A percentile compares a stretch with the other conserved stretches of the same genome.
Evolutionary conservation across 2,888 invertebrate species (phyloP).

Genomic region (Lordiphosa fenestrarum): DNA sequence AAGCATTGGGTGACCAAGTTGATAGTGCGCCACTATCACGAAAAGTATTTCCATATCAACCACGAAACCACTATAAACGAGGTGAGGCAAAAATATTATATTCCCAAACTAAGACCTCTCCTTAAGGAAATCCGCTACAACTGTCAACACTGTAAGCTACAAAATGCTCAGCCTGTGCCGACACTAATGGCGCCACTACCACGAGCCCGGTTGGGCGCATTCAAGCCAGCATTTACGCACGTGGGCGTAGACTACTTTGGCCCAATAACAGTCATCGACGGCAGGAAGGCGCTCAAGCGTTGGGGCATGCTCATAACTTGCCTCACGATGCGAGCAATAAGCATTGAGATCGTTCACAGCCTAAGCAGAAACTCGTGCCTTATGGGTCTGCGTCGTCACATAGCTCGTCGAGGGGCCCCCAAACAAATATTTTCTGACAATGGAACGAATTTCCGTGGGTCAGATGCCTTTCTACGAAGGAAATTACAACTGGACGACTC

Average conservation of each 20-base stretch:
- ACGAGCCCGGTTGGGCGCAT: too few relatives aligned
- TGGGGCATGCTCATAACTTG: conserved; percentile 2
- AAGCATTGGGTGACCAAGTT: neutral
- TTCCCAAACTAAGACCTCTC: conserved; percentile 6
- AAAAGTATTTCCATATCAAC: conserved; percentile 9
- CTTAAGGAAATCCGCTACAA: neutral
- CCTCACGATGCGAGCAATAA: conserved; percentile 6
- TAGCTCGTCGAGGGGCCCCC: neutral
- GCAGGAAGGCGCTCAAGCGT: conserved; percentile 4
- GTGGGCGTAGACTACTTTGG: conserved; percentile 7
- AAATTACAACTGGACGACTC: too few relatives aligned
- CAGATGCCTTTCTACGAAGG: too few relatives aligned
- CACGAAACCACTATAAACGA: conserved; percentile 18
- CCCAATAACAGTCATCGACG: conserved; percentile 3
- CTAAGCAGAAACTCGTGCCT: conserved; percentile 1
- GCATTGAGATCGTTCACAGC: conserved; percentile 3
- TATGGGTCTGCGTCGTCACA: neutral
- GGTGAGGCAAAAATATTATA: conserved; percentile 7
- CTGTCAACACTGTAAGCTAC: too few relatives aligned
- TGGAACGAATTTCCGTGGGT: too few relatives aligned
- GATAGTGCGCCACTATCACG: conserved; percentile 2
- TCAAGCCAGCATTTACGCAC: neutral
- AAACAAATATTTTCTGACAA: too few relatives aligned
- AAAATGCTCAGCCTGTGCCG: too few relatives aligned
- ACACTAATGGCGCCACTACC: too few relatives aligned